Base-by-base conservation (phyloP, 2,797 vertebrate species). In the Fistularia tabacaria region DNA sequence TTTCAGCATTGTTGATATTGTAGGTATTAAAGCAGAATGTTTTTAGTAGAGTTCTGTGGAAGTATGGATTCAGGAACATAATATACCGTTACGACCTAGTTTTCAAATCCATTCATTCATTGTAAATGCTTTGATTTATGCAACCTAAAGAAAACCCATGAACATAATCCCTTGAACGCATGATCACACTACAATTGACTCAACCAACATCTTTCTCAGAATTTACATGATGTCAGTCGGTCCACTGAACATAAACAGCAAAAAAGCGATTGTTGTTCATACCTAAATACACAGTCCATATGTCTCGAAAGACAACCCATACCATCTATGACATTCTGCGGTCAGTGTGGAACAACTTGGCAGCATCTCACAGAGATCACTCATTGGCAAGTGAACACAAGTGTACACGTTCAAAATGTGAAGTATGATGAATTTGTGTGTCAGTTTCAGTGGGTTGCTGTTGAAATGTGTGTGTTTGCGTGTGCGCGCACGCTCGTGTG, bases 281-380 rank as follows among this genome's bases (percentile, higher is more conserved):
- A 57, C 50, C 59, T 53, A 66, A 75, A 71, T 71, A 64, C 67
- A 71, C 3, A 46, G 25, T 36, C 67, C 80, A 79, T 79, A 73
- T 82, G 84, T 87, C 74, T 84, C 39, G 43, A 71, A 46, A 62
- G 74, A 72, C 76, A 57, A 54, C 41, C 75, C 64, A 53, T 49
- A 72, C 66, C 76, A 79, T 52, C 74, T 66, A 77, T 77, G 80
- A 78, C 74, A 78, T 79, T 82, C 71, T 76, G 80, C 71, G 74
- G 83, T 81, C 69, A 39, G 64, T 59, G 46, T 57, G 54, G 76
- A 75, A 80, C 65, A 60, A 68, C 70, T 81, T 83, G 82, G 80
- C 83, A 81, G 79, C 56, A 12, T 68, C 77, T 81, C 77, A 80
- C 59, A 78, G 40, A 77, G 59, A 76, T 80, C 79, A 62, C 43